Evolutionary conservation across 2,113 vertebrate genomes (phyloP), one percentile per base, ranked within the genome.

Genomic region (Raphicerus campestris): DNA sequence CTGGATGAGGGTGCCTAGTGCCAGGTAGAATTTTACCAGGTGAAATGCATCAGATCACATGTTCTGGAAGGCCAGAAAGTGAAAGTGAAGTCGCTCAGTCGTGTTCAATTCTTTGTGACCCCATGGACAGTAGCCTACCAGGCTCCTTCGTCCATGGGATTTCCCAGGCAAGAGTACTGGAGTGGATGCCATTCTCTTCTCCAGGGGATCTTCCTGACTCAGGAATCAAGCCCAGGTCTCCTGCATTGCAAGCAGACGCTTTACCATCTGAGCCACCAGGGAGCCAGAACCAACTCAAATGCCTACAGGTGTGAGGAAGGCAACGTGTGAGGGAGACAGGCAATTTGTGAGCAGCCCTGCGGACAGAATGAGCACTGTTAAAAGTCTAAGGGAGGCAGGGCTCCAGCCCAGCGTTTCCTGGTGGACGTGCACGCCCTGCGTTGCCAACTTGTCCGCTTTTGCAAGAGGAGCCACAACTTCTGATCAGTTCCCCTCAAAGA

Each of bases 341-440:
- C 32, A 53, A 39, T 11, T 1, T 15, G 28, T 32, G 42, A 55
- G 86, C 51, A 42, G 42, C 0, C 1, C 51, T 17, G 1, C 0
- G 10, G 24, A 39, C 75, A 45, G 55, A 94, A 28, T 26, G 7
- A 0, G 1, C 1, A 0, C 39, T 24, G 3, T 6, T 5, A 5
- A 17, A 3, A 7, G 5, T 47, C 58, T 35, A 8, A 30, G 16
- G 26, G 2, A 14, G 15, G 3, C 3, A 10, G 28, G n/a, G 7
- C 47, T 20, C 2, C 5, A 58, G 61, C 49, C 55, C 9, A 6
- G 3, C 0, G 0, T 30, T 84, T 90, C 24, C 39, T 7, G 16
- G 35, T 45, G 30, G 63, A 14, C 66, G 22, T 2, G 6, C 14
- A 0, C 7, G 4, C 26, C 7, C 3, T 26, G 32, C 8, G 17